These are phyloP conservation scores for Platichthys flesus DNA, from an alignment of 2,113 vertebrate species.

Conservation along the genomic window DNA sequence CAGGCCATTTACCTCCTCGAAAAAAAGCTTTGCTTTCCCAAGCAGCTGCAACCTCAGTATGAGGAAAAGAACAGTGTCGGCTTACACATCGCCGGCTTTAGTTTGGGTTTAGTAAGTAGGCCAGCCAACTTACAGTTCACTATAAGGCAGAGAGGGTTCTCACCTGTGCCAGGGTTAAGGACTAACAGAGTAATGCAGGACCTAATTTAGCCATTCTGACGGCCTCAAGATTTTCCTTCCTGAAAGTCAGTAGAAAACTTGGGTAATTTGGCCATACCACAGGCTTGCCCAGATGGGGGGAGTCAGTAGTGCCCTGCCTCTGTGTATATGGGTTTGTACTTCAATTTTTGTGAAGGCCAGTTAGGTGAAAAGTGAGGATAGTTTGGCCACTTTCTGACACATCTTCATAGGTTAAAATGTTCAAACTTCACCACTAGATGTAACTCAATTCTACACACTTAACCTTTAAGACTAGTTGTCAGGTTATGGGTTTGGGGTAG, in stretches of 20 bases:
- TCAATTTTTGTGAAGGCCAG: too few relatives aligned
- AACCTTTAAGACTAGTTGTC: too few relatives aligned
- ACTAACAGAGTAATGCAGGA: conserved; percentile 12
- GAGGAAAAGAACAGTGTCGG: conserved; percentile 6
- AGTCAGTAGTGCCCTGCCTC: conserved; percentile 1
- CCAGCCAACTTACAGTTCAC: conserved; percentile 54
- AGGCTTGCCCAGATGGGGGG: conserved; percentile 17
- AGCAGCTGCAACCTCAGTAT: conserved; percentile 14
- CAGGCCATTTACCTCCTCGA: conserved; percentile 24
- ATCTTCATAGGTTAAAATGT: background rate
- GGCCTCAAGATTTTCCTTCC: conserved; percentile 64
- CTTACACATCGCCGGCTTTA: conserved; percentile 7
- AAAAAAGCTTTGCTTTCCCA: conserved; percentile 10
- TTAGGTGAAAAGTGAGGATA: background rate
- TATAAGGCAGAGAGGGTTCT: conserved; percentile 18
- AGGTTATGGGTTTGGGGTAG: background rate
- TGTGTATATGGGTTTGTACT: conserved; percentile 6
- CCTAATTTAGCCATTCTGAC: conserved; percentile 52
- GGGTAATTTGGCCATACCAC: conserved; percentile 74
- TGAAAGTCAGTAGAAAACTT: conserved; percentile 73
- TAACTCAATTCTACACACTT: too few relatives aligned
- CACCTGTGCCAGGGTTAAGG: conserved; percentile 50
- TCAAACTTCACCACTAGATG: too few relatives aligned
- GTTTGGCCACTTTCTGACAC: background rate
- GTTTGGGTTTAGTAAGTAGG: conserved; percentile 53